phyloP scores from a whole-genome alignment of 2,797 vertebrate species.

The Phaenicophaeus curvirostris region DNA sequence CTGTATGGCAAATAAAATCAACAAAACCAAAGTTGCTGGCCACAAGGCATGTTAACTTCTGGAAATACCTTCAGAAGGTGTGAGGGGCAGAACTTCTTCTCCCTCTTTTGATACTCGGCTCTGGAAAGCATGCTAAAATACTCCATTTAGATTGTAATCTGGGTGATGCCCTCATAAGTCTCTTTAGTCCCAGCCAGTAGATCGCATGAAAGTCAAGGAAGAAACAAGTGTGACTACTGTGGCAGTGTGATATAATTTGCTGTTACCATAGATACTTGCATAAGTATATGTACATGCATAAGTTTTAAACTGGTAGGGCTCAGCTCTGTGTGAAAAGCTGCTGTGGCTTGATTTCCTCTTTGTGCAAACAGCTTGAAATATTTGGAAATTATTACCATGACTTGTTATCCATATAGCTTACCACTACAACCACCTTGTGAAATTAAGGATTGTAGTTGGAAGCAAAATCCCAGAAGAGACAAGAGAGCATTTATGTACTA shows the following conservation, averaged over 20 bases:
- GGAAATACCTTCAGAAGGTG: not conserved
- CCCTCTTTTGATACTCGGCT: not conserved
- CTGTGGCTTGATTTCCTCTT: not conserved
- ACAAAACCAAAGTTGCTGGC: not conserved
- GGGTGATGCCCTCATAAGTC: not conserved
- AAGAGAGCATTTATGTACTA: not conserved
- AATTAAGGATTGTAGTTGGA: not conserved
- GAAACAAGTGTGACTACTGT: not conserved
- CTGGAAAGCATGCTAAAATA: not conserved
- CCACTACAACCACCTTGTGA: not conserved
- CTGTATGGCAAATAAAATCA: rapidly evolving
- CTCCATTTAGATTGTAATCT: not conserved
- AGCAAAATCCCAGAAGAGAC: not conserved
- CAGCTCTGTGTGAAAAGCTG: not conserved
- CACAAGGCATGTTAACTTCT: not conserved
- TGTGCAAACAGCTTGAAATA: not conserved
- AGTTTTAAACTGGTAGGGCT: not conserved
- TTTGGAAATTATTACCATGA: not conserved
- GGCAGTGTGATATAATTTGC: not conserved
- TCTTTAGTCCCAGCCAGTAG: not conserved
- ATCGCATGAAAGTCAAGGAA: not conserved
- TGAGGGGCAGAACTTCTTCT: not conserved
- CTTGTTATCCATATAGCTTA: not conserved
- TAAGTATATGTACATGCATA: not conserved
- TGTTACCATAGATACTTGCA: slow-evolving; percentile 36